Evolutionary conservation across 1,140 invertebrate species (phyloP), one percentile per base, ranked within the genome.

Genomic region (Drosophila ercepeae): DNA sequence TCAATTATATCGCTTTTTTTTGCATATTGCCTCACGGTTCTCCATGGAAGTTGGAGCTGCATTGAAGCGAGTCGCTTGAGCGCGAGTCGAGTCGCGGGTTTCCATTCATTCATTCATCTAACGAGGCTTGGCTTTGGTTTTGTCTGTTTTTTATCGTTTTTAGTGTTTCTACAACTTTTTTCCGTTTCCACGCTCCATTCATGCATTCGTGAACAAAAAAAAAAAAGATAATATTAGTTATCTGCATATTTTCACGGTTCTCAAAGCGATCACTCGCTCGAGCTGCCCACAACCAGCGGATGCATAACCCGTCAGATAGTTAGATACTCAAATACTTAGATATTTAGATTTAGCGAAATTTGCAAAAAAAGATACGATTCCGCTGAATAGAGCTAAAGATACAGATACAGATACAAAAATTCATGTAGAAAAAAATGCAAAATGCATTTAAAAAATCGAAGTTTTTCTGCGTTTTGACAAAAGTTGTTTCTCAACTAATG

Each of bases 191-290:
- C 46, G 76, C 79, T 88, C 88, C 81, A 86, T 86, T 86, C 81
- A 86, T 84, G 76, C 76, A 86, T 86, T 84, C 60, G 55, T n/a
- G n/a, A n/a, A n/a, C n/a, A n/a, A n/a, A n/a, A n/a, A 81, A 81
- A 69, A 81, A 84, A 84, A 84, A 86, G 76, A 81, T 86, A 86
- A 86, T 86, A 86, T 86, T 88, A 88, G 81, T 86, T 86, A 86
- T 86, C 82, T 86, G 82, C 82, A 86, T 86, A 88, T 86, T 86
- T 86, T 86, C 81, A 86, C 77, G 81, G 81, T 84, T 84, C 52
- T 81, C 68, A 61, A 81, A 69, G 76, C 75, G 75, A 58, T 71
- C n/a, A n/a, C n/a, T n/a, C n/a, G n/a, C n/a, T 46, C 41, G 41
- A 76, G 45, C 81, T 84, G 82, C 81, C 81, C 81, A 86, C 81